Percentiles rank a stretch among this genome's conserved stretches.
These are phyloP conservation scores for Limonius californicus DNA, from an alignment of 1,140 invertebrate genomes.

Conservation along the genomic window DNA sequence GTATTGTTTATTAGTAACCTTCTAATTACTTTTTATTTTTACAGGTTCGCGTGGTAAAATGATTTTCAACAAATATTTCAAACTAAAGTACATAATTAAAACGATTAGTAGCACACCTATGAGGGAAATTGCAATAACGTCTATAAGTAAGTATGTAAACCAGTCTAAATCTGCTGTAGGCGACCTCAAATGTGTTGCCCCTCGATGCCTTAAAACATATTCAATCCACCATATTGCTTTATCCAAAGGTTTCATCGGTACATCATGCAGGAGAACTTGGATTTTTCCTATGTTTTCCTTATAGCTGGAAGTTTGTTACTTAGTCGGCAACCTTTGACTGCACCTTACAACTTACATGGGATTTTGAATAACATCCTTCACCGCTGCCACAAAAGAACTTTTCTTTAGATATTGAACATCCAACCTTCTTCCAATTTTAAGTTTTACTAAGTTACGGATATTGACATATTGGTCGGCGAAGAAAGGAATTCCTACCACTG, in stretches of 20 bases:
- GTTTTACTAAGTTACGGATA: constrained; percentile 29
- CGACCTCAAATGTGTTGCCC: constrained; percentile 50
- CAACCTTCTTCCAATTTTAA: neutral
- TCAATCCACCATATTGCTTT: constrained; percentile 39
- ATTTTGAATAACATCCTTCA: constrained; percentile 26
- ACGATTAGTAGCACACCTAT: too few species aligned
- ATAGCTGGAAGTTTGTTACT: neutral
- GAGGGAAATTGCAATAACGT: constrained; percentile 36
- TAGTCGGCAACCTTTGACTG: too few species aligned
- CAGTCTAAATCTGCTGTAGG: constrained; percentile 50
- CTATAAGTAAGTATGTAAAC: constrained; percentile 55
- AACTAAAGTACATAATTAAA: too few species aligned
- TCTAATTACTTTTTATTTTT: too few species aligned
- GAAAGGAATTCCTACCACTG: constrained; percentile 49
- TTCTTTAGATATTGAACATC: constrained; percentile 14
- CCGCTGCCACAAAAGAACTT: constrained; percentile 10
- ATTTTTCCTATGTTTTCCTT: neutral
- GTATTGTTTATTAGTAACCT: too few species aligned
- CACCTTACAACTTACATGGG: constrained; percentile 23
- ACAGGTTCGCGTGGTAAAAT: too few species aligned
- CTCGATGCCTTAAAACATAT: constrained; percentile 30
- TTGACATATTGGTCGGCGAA: constrained; percentile 39
- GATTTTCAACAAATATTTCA: too few species aligned
- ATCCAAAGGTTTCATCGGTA: constrained; percentile 16
- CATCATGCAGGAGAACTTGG: neutral